phyloP scores from a whole-genome alignment of 2,888 invertebrate species.

The Cheilosia soror region DNA sequence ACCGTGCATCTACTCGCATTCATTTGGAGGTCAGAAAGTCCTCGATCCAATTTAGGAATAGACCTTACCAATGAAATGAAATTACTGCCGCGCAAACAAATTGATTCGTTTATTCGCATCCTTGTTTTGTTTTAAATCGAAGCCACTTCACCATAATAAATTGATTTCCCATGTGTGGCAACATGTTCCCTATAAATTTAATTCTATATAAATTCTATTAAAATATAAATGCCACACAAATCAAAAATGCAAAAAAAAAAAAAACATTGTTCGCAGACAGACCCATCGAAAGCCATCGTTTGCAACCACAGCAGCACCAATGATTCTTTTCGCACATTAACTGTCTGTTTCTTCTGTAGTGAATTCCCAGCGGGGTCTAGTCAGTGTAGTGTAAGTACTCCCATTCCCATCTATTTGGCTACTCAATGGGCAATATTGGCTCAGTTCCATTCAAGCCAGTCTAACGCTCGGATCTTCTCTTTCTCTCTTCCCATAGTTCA shows the following conservation, averaged over 20 bases:
- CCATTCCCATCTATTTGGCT: conserved; percentile 52
- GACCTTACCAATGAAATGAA: neutral
- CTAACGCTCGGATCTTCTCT: conserved; percentile 58
- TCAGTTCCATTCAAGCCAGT: conserved; percentile 72
- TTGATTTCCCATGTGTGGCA: conserved; percentile 8
- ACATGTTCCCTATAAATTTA: neutral
- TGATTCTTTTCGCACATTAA: conserved; percentile 57
- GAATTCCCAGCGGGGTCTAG: conserved; percentile 57
- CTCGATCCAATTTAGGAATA: no score
- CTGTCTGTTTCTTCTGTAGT: conserved; percentile 18
- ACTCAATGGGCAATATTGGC: conserved; percentile 67
- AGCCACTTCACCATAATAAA: conserved; percentile 14
- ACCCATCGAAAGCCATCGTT: conserved; percentile 63
- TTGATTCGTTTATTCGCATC: neutral
- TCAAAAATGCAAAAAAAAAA: conserved; percentile 31
- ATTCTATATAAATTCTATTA: conserved; percentile 35
- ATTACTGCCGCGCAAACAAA: neutral
- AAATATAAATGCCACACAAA: conserved; percentile 53
- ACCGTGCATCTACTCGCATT: no score
- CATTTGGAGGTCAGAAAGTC: no score
- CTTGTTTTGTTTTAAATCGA: neutral
- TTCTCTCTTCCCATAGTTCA: conserved; percentile 33
- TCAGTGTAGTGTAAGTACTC: conserved; percentile 5
- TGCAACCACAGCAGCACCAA: conserved; percentile 52
- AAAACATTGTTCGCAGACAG: conserved; percentile 19